phyloP scores from a whole-genome alignment of 2,797 vertebrate species.

The Cetoscarus ocellatus region DNA sequence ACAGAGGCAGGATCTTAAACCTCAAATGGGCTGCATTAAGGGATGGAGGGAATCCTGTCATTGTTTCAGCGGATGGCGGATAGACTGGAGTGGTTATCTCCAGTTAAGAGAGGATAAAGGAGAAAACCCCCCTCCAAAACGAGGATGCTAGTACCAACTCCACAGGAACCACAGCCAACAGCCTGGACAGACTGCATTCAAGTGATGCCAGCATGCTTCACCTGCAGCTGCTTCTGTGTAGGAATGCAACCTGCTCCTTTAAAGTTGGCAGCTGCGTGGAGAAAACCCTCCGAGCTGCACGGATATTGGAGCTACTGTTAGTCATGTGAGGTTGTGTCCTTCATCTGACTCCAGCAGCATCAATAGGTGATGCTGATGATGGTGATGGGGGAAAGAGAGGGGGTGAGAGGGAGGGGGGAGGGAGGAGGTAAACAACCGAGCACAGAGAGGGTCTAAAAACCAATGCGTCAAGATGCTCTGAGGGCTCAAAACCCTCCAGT shows the following conservation, averaged over 20 bases:
- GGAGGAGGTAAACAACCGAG: conserved; percentile 55
- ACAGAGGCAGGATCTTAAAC: conserved; percentile 3
- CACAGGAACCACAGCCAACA: not conserved
- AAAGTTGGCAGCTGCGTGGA: not conserved
- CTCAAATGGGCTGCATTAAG: no score
- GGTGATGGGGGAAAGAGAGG: conserved; percentile 6
- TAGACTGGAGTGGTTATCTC: conserved; percentile 42
- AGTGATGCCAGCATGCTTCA: not conserved
- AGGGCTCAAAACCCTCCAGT: not conserved
- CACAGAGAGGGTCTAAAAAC: conserved; percentile 4
- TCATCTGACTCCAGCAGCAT: conserved; percentile 65
- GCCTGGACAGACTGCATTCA: not conserved
- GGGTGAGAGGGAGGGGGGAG: not conserved
- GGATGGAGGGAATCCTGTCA: conserved; percentile 2
- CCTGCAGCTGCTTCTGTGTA: not conserved
- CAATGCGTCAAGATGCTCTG: conserved; percentile 42
- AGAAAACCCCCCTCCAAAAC: not conserved
- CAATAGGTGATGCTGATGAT: conserved; percentile 43
- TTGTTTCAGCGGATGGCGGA: conserved; percentile 20
- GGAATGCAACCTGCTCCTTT: conserved; percentile 25
- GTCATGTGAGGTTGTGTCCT: conserved; percentile 57
- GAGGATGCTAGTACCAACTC: not conserved
- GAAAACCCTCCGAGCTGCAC: not conserved
- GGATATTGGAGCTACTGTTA: conserved; percentile 1
- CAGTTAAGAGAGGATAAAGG: conserved; percentile 29